Evolutionary conservation across 2,797 vertebrate genomes (phyloP).

Genomic region (Chromobotia macracanthus): DNA sequence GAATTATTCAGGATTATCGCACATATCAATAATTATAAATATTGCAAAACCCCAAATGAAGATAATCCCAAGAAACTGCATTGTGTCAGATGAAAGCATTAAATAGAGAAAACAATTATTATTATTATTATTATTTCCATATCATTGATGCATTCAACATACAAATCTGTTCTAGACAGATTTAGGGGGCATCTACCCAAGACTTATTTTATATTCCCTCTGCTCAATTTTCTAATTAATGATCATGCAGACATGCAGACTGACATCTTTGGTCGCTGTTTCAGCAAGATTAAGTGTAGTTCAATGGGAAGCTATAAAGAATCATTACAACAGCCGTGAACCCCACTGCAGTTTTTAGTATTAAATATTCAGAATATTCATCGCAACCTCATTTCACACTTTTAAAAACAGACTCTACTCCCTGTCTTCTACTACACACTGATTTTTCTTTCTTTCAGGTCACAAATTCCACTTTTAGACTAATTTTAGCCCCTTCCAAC

Average conservation of each 20-base stretch:
- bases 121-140: background rate
- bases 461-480: background rate
- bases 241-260: background rate
- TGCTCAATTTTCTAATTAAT: background rate
- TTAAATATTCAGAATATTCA: background rate
- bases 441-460: background rate
- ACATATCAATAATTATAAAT: background rate
- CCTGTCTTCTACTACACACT: background rate
- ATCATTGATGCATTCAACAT: too few relatives aligned
- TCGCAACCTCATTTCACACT: background rate
- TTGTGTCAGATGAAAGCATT: background rate
- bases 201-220: background rate
- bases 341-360: background rate
- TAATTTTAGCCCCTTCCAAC: background rate
- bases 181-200: background rate
- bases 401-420: background rate
- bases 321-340: background rate
- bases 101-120: background rate
- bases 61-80: background rate
- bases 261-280: background rate
- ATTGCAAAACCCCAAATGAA: too few relatives aligned
- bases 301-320: too few relatives aligned
- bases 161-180: too few relatives aligned
- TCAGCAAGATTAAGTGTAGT: background rate
- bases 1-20: background rate